These are phyloP conservation scores for Ardeotis arabs DNA, from an alignment of 2,113 vertebrate species.

Conservation along the genomic window DNA sequence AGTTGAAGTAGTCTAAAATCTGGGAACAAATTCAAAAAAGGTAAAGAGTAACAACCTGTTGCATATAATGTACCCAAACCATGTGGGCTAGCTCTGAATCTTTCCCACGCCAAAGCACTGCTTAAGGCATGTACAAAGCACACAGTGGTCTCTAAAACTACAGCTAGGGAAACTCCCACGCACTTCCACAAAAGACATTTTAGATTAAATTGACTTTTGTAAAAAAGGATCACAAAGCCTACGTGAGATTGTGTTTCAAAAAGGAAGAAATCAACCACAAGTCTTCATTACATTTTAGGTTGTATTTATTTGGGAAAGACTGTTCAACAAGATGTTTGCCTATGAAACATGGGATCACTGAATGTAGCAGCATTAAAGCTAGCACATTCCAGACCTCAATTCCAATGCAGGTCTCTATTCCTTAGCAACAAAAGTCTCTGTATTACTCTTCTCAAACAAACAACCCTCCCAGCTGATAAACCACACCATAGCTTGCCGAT, in stretches of 20 bases:
- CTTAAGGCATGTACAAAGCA: not conserved
- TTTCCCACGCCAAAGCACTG: not conserved
- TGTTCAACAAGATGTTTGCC: not conserved
- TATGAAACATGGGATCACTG: not conserved
- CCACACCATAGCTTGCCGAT: fast-evolving
- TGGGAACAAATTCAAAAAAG: not conserved
- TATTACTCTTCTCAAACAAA: not conserved
- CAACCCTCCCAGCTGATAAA: not conserved
- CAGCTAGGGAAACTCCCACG: not conserved
- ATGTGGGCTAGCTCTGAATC: not conserved
- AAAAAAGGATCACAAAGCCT: not conserved
- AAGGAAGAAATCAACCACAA: not conserved
- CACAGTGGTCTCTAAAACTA: not conserved
- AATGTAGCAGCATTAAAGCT: not conserved
- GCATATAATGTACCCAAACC: not conserved
- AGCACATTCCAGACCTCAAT: not conserved
- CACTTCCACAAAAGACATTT: not conserved
- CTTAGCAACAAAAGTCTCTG: not conserved
- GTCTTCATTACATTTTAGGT: not conserved
- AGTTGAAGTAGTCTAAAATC: not conserved
- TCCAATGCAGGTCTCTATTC: not conserved
- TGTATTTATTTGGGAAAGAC: not conserved
- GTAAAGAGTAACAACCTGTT: not conserved
- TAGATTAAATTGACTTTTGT: not conserved
- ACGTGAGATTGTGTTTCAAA: not conserved